Base-by-base conservation (phyloP, 2,888 invertebrate genomes). In the Eutolmus rufibarbis region DNA sequence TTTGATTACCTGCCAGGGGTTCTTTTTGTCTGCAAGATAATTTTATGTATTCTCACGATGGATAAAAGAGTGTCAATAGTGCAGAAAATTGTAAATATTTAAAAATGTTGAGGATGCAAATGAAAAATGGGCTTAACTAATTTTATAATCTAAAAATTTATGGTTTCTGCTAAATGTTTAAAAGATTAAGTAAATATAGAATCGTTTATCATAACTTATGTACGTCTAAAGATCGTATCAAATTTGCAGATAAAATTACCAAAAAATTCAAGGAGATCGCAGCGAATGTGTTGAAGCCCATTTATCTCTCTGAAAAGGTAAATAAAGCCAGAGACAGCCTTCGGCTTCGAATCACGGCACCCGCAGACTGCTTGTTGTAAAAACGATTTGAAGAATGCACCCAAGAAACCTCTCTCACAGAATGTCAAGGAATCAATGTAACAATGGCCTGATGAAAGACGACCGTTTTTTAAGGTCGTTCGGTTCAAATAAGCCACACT, bases 341-440 rank as follows among this genome's bases (percentile, higher is more conserved):
- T 66, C 19, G 23, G 12, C 9, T 19, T 23, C 1, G 66, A 66
- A 66, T 66, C 66, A 66, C 66, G 66, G 23, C 28, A 66, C 66
- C 66, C 66, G 28, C 19, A 66, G 66, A 66, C 56, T 56, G 56
- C 3, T 28, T 66, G 66, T 0, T 66, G 9, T 66, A 66, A 28
- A 76, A 31, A 74, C 74, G 76, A 76, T 76, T 31, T 37, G n/a
- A 34, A 34, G 76, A 76, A 76, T 76, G 76, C 37, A 76, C 37
- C 76, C 34, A 37, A 34, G 31, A 76, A 76, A 28, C 76, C 76
- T 40, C 37, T 66, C 84, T 43, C 46, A 86, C 76, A 76, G 86
- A 86, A 74, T 86, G 86, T 86, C 86, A 86, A 86, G 86, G 76
- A 74, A 74, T 74, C 74, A 46, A 86, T 28, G 28, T 14, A 86